These are phyloP conservation scores for Eptesicus fuscus DNA, from an alignment of 2,113 vertebrate species.

Conservation along the genomic window DNA sequence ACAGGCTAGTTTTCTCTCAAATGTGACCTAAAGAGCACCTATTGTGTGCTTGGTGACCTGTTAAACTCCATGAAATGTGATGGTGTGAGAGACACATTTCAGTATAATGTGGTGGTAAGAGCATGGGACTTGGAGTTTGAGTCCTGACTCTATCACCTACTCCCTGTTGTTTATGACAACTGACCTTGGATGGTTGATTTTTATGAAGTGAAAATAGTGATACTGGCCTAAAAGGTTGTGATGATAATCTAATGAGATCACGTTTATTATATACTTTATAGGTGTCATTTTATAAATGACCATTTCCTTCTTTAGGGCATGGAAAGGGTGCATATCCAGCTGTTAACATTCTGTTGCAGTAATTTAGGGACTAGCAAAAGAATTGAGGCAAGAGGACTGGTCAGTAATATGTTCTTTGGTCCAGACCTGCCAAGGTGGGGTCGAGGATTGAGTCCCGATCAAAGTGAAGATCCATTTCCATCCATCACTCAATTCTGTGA, in stretches of 20 bases:
- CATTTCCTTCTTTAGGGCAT: background rate
- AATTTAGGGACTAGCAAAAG: background rate
- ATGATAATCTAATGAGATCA: background rate
- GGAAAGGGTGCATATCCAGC: background rate
- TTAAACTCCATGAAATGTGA: background rate
- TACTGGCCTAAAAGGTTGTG: background rate
- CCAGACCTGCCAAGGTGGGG: background rate
- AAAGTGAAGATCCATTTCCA: background rate
- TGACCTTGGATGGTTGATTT: background rate
- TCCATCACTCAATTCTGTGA: background rate
- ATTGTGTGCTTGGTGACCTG: background rate
- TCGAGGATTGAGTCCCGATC: background rate
- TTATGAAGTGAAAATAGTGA: background rate
- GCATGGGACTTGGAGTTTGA: background rate
- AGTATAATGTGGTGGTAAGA: background rate
- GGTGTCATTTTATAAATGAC: background rate
- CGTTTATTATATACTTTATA: background rate
- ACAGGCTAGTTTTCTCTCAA: background rate
- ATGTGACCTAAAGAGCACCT: background rate
- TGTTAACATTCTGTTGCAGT: background rate
- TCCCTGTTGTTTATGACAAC: background rate
- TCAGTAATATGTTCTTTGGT: background rate
- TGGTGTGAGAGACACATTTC: background rate
- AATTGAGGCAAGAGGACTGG: background rate
- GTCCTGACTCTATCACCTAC: background rate